Percentiles rank a stretch among this genome's conserved stretches.
phyloP scores from a whole-genome alignment of 23 tunicate genomes.

The Styela plicata region DNA sequence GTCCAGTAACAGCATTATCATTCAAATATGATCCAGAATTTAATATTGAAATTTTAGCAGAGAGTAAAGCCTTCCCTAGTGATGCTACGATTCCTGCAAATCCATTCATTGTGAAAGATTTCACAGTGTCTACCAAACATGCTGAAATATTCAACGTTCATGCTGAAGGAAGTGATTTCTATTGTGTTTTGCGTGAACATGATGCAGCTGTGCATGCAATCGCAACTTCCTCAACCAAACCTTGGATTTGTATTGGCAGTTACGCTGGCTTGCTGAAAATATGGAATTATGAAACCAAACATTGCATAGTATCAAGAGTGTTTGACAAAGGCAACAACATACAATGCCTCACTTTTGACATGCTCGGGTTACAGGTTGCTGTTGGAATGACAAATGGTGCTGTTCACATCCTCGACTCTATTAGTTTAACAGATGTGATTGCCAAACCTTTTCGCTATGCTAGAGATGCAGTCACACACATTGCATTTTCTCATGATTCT shows the following conservation, averaged over 20 bases:
- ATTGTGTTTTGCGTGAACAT: conserved; percentile 44
- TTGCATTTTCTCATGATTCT: conserved; percentile 71
- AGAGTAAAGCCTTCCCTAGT: conserved; percentile 37
- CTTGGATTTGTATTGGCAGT: conserved; percentile 84
- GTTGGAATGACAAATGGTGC: conserved; percentile 70
- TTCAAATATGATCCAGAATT: conserved; percentile 62
- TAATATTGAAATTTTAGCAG: conserved; percentile 21
- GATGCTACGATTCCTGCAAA: conserved; percentile 68
- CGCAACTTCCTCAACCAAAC: conserved; percentile 72
- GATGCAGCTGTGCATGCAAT: conserved; percentile 74
- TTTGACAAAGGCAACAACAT: conserved; percentile 60
- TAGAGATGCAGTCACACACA: conserved; percentile 63
- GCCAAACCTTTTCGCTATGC: conserved; percentile 63
- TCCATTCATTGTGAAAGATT: conserved; percentile 62
- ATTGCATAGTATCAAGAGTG: conserved; percentile 62
- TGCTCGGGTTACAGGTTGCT: conserved; percentile 66
- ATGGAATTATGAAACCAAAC: conserved; percentile 77
- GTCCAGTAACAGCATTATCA: conserved; percentile 57
- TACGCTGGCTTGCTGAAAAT: conserved; percentile 72
- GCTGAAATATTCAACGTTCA: conserved; percentile 62
- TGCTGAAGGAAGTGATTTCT: conserved; percentile 45
- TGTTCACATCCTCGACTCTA: conserved; percentile 61
- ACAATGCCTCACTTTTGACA: conserved; percentile 52
- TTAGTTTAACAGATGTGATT: conserved; percentile 31
- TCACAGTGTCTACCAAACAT: conserved; percentile 61